Evolutionary conservation across 2,888 invertebrate species (phyloP), one percentile per base, ranked within the genome.

Genomic region (Coremacera marginata): DNA sequence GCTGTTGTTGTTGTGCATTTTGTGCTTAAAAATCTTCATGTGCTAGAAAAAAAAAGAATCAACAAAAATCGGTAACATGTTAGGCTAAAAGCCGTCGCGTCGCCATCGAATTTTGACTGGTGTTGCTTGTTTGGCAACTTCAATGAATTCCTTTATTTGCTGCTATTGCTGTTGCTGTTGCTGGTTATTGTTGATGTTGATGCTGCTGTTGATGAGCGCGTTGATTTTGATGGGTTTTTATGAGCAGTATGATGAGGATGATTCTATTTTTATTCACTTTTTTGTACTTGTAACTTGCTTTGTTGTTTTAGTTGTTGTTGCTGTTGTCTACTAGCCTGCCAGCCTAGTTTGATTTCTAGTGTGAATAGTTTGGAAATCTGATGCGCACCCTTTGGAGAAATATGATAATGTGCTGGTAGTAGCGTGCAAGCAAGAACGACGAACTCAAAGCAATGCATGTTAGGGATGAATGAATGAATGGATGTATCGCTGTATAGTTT

Each of bases 111-210:
- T 55, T 79, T 78, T 81, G 78, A 81, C 80, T 85, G 86, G 87
- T 87, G 87, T 87, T 84, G 87, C 86, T 86, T 88, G 87, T 88
- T 88, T 88, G 87, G 87, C 88, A 88, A 87, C 86, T 86, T 76
- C 76, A 81, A 79, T 75, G 78, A 77, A 71, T 67, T 65, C 65
- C 52, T 55, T 55, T 74, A 44, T 52, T 37, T 19, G 27, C 63
- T 63, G 27, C 37, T 67, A 68, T 49, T 79, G 75, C 72, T 83
- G 83, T 80, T 84, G 84, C 79, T 83, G 83, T 68, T 80, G 83
- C 70, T 80, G 82, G 80, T 84, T 82, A 80, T 65, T 44, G 8
- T 37, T 84, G 83, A 82, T 84, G 84, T 82, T 85, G 84, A 27
- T 80, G 76, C 75, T 84, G 84, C 80, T 84, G 84, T 75, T 81